Percentiles rank a stretch among this genome's conserved stretches.
Conservation (phyloP, 2,797 vertebrate species). For the Tauraco hartlaubi region DNA sequence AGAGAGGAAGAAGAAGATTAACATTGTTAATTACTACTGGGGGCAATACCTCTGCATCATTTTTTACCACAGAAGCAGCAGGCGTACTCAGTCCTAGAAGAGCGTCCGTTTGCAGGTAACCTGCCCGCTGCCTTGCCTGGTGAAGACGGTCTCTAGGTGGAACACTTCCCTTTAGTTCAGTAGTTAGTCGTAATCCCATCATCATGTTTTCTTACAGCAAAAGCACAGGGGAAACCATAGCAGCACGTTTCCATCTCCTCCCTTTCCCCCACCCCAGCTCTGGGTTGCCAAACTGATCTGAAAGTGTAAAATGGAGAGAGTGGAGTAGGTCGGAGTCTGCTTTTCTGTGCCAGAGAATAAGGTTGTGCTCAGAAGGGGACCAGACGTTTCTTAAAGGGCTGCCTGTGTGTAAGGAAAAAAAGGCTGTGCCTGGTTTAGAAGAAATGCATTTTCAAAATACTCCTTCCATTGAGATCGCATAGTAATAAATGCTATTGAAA, state of each 20-base stretch:
- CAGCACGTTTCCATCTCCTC: background rate
- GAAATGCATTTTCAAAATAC: conserved; percentile 42
- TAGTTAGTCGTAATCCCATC: conserved; percentile 60
- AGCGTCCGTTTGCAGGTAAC: conserved; percentile 1
- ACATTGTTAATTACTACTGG: conserved; percentile 83
- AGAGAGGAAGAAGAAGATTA: conserved; percentile 83
- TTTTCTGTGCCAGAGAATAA: conserved; percentile 31
- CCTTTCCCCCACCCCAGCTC: background rate
- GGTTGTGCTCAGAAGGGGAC: conserved; percentile 23
- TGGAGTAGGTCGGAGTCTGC: background rate
- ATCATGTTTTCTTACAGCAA: conserved; percentile 49
- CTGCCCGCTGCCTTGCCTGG: conserved; percentile 18
- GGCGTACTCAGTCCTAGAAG: conserved; percentile 19
- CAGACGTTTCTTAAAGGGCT: conserved; percentile 3
- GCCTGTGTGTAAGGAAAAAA: background rate
- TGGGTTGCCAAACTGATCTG: conserved; percentile 52
- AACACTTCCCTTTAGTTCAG: conserved; percentile 81
- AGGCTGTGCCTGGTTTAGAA: background rate
- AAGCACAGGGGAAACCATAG: conserved; percentile 19
- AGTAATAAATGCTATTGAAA: background rate
- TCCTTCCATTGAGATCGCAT: background rate
- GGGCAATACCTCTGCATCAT: conserved; percentile 74
- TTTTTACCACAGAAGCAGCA: conserved; percentile 58
- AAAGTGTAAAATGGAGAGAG: conserved; percentile 56
- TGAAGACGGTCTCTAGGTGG: conserved; percentile 82